Percentiles rank a stretch among this genome's conserved stretches.
phyloP scores from a whole-genome alignment of 2,888 invertebrate species.

The Suillia variegata region DNA sequence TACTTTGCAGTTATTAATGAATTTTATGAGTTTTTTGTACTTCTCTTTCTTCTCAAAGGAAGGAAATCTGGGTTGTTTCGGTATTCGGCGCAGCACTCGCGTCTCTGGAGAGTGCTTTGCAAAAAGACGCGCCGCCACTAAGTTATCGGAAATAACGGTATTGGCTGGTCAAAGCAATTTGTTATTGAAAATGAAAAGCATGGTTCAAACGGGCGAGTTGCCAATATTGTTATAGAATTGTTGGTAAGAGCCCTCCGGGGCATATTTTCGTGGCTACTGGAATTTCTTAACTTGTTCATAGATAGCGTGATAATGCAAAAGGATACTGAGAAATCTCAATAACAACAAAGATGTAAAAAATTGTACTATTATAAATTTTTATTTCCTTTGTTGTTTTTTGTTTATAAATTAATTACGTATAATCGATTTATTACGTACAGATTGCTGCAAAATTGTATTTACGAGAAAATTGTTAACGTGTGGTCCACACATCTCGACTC shows the following conservation, averaged over 20 bases:
- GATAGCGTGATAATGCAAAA: too few relatives aligned
- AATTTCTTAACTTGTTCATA: conserved; percentile 14
- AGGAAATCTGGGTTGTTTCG: too few relatives aligned
- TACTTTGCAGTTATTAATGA: conserved; percentile 9
- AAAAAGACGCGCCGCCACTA: conserved; percentile 31
- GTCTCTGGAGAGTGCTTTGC: background rate
- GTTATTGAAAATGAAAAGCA: background rate
- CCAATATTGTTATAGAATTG: background rate
- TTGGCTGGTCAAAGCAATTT: conserved; percentile 25
- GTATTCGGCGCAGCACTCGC: background rate
- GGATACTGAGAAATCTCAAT: too few relatives aligned
- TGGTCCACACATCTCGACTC: too few relatives aligned
- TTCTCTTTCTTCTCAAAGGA: background rate
- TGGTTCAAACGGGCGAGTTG: background rate
- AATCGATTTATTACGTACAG: too few relatives aligned
- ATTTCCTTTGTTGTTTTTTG: too few relatives aligned
- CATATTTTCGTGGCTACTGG: conserved; percentile 23
- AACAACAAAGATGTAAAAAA: too few relatives aligned
- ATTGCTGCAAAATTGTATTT: too few relatives aligned
- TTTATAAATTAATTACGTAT: too few relatives aligned
- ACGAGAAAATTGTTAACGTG: too few relatives aligned
- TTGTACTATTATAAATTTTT: too few relatives aligned
- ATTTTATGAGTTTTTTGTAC: background rate
- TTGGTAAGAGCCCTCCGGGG: conserved; percentile 10
- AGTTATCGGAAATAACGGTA: conserved; percentile 37